Evolutionary conservation across 2,113 vertebrate genomes (phyloP).

Genomic region (Lipotes vexillifer): DNA sequence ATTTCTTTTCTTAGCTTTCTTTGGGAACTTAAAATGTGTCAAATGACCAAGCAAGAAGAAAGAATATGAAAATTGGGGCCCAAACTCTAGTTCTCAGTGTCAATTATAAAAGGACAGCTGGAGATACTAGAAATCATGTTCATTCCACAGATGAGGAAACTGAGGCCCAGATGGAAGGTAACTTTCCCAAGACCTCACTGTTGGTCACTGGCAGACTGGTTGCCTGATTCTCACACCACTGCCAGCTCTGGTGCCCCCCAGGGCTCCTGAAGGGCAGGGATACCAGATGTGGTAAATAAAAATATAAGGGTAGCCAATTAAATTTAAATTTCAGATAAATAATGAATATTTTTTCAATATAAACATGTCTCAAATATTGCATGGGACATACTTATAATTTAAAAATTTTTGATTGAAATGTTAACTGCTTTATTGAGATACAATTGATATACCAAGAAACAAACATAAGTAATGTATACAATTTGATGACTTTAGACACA

Average conservation of each 20-base stretch:
- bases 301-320: not conserved
- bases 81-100: not conserved
- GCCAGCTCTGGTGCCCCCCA: fast-evolving
- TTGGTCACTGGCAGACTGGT: not conserved
- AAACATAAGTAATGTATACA: not conserved
- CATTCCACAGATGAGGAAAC: not conserved
- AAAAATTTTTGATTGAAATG: not conserved
- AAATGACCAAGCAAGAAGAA: not conserved
- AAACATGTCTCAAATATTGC: not conserved
- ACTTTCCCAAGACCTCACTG: not conserved
- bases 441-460: not conserved
- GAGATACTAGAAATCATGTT: not conserved
- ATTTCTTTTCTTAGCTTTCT: not conserved
- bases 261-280: not conserved
- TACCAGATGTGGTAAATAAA: not conserved
- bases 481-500: not conserved
- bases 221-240: not conserved
- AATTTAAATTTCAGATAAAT: not conserved
- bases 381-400: no score
- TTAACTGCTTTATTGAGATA: not conserved
- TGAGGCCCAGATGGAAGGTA: not conserved
- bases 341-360: not conserved
- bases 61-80: not conserved
- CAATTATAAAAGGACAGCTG: not conserved
- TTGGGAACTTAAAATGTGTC: not conserved